Evolutionary conservation across 1,140 invertebrate genomes (phyloP).

Genomic region (Pinna nobilis): DNA sequence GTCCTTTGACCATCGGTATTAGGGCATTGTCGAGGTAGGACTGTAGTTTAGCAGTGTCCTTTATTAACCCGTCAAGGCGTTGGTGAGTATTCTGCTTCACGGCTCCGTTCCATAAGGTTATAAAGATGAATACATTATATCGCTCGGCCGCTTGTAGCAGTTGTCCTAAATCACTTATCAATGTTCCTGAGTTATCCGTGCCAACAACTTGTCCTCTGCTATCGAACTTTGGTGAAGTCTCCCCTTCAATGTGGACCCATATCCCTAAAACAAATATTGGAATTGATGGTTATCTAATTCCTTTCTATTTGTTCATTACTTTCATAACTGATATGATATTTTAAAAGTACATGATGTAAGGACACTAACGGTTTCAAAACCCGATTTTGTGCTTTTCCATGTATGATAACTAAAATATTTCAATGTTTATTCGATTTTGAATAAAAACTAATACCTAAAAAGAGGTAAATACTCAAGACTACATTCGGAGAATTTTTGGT

Average conservation of each 20-base stretch:
- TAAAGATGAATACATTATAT: conserved; percentile 72
- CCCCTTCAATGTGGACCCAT: conserved; percentile 75
- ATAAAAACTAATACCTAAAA: too few species aligned
- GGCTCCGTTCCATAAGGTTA: conserved; percentile 75
- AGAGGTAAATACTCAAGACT: too few species aligned
- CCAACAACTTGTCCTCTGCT: conserved; percentile 48
- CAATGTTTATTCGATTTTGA: too few species aligned
- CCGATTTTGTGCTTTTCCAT: background rate
- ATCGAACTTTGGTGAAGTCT: conserved; percentile 66
- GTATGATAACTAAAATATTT: background rate
- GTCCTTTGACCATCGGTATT: conserved; percentile 62
- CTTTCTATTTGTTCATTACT: background rate
- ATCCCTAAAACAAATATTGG: conserved; percentile 65
- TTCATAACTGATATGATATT: background rate
- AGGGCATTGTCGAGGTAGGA: conserved; percentile 74
- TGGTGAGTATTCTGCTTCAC: conserved; percentile 66
- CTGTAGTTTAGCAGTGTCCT: conserved; percentile 71
- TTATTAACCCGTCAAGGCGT: conserved; percentile 64
- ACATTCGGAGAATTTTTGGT: too few species aligned
- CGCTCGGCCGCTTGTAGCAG: conserved; percentile 48
- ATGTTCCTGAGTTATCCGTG: conserved; percentile 46
- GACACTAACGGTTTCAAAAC: background rate
- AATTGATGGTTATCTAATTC: background rate
- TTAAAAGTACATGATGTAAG: background rate
- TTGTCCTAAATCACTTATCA: conserved; percentile 56